Percentiles rank a stretch among this genome's conserved stretches.
Conservation (phyloP, 2,113 vertebrate genomes). For the Ciconia stormi region DNA sequence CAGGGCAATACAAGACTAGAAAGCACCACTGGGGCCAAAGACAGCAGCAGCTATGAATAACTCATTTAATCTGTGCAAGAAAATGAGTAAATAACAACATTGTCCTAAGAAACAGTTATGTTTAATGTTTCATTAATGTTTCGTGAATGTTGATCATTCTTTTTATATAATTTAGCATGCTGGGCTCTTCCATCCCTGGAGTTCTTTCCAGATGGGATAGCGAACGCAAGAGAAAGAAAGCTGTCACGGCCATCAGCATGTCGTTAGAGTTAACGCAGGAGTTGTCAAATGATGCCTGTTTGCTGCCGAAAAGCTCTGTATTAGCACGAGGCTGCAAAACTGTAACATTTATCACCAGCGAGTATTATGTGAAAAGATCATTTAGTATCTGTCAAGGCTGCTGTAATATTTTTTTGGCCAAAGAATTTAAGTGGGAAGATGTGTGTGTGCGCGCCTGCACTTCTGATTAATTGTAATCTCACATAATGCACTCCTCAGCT, state of each 20-base stretch:
- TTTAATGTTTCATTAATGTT: background rate
- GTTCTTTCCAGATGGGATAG: conserved; percentile 4
- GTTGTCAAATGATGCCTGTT: background rate
- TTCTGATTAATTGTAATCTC: conserved; percentile 60
- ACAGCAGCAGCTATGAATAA: background rate
- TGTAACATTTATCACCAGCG: conserved; percentile 1
- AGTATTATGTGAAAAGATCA: conserved; percentile 45
- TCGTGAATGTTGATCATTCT: background rate
- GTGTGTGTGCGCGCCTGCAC: background rate
- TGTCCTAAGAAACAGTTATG: background rate
- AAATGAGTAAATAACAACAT: background rate
- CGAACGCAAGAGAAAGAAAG: background rate
- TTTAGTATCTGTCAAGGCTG: conserved; percentile 52
- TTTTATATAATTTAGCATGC: background rate
- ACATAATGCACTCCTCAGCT: conserved; percentile 37
- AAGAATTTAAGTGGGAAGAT: conserved; percentile 27
- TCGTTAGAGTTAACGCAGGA: background rate
- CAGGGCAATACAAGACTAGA: background rate
- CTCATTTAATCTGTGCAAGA: background rate
- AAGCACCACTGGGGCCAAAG: background rate
- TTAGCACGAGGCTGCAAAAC: conserved; percentile 5
- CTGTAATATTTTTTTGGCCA: conserved; percentile 1
- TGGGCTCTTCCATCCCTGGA: background rate
- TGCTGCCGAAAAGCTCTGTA: background rate
- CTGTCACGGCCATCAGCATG: background rate